These are phyloP conservation scores for Ophion slaviceki DNA, from an alignment of 2,888 invertebrate species.

Conservation along the genomic window DNA sequence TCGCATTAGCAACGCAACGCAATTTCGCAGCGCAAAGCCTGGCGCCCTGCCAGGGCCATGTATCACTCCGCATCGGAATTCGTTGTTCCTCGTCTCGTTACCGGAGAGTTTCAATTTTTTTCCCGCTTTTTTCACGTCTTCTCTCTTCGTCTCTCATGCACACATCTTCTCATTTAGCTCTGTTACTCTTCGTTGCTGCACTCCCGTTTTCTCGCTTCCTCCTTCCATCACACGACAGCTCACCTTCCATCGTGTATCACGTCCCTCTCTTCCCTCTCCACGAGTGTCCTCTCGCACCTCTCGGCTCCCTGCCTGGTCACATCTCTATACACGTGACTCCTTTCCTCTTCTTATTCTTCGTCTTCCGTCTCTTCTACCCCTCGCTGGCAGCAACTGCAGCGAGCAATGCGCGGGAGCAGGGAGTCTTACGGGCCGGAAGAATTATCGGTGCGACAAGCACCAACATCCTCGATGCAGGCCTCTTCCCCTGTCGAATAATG, in stretches of 20 bases:
- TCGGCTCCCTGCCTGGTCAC: slow-evolving; percentile 35
- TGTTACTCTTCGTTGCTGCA: slow-evolving; percentile 49
- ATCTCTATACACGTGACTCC: slow-evolving; percentile 49
- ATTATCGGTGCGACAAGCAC: slow-evolving; percentile 55
- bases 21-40: slow-evolving; percentile 79
- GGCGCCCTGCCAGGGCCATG: slow-evolving; percentile 78
- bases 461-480: slow-evolving; percentile 15
- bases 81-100: slow-evolving; percentile 81
- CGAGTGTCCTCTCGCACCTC: slow-evolving; percentile 46
- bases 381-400: slow-evolving; percentile 50
- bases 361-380: slow-evolving; percentile 44
- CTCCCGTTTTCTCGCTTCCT: slow-evolving; percentile 58
- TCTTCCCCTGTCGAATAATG: slow-evolving; percentile 35
- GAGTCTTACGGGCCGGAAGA: slow-evolving; percentile 36
- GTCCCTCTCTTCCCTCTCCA: slow-evolving; percentile 38
- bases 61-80: slow-evolving; percentile 80
- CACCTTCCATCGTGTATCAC: slow-evolving; percentile 34
- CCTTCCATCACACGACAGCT: slow-evolving; percentile 33
- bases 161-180: slow-evolving; percentile 34
- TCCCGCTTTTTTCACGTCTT: slow-evolving; percentile 67
- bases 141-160: slow-evolving; percentile 70
- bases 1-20: slow-evolving; percentile 77
- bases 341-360: slow-evolving; percentile 26
- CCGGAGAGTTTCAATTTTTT: slow-evolving; percentile 75
- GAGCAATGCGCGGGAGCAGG: slow-evolving; percentile 13